Base-by-base conservation (phyloP, 2,888 invertebrate species). In the Sycophila texana region DNA sequence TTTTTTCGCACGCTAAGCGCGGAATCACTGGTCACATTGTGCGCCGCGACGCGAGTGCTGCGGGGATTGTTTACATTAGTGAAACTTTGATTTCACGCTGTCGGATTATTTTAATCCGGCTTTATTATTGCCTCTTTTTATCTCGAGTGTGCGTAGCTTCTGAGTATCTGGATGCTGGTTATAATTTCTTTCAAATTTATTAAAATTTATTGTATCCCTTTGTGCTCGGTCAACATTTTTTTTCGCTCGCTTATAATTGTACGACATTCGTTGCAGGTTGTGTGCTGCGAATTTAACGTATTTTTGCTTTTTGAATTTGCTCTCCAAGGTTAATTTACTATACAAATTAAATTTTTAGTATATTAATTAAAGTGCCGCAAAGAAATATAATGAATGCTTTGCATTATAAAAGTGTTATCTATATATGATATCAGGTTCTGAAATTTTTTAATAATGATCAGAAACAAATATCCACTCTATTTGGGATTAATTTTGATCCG, bases 171-270 rank as follows among this genome's bases (percentile, higher is more conserved):
- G 60, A 39, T 13, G 53, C 14, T 76, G 47, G 14, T 65, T 76
- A 65, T 65, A 63, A 63, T 76, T 76, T 71, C 65, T 71, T 76
- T 71, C 63, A 49, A 65, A 39, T 57, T 26, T 71, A 76, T 71
- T 57, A 30, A 70, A 76, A 71, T 76, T 76, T 63, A 65, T 76
- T 63, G 47, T 55, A 18, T 0, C 55, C 53, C 58, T 51, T 49
- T 74, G 30, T 39, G 20, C 20, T 60, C 20, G 18, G 2, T 16
- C 51, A 82, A 83, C 82, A 79, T 82, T 82, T 82, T 83, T 81
- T 81, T 82, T 61, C 1, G 12, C 30, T 51, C 18, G 51, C 53
- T 39, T 74, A n/a, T n/a, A 47, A n/a, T 67, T 70, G 30, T 66
- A 12, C 51, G 39, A 39, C 39, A 39, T 39, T 20, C 57, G 68